These are phyloP conservation scores for Oostethus manadensis DNA, from an alignment of 2,113 vertebrate genomes.

Conservation along the genomic window DNA sequence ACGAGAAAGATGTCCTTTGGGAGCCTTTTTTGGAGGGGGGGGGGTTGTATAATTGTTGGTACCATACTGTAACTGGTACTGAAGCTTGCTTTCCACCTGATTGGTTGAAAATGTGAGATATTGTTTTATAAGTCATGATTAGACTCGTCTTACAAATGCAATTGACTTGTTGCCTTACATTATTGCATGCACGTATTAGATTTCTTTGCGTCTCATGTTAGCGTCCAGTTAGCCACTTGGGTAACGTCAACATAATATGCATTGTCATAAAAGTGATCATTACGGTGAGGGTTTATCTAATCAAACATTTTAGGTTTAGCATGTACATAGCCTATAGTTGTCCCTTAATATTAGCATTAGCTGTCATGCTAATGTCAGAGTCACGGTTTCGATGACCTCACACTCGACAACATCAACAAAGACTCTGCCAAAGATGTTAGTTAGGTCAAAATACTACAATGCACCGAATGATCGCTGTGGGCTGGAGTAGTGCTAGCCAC, in stretches of 20 bases:
- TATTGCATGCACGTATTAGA: background rate
- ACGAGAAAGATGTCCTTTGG: slow-evolving; percentile 8
- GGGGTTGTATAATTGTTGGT: slow-evolving; percentile 8
- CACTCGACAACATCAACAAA: too few relatives aligned
- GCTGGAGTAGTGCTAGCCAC: too few relatives aligned
- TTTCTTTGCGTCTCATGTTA: background rate
- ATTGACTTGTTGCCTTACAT: background rate
- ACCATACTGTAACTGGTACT: slow-evolving; percentile 16
- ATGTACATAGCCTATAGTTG: too few relatives aligned
- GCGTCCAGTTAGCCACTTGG: background rate
- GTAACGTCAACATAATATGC: background rate
- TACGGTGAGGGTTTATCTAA: too few relatives aligned
- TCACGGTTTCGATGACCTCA: too few relatives aligned
- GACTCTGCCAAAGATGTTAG: too few relatives aligned
- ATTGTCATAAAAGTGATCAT: too few relatives aligned
- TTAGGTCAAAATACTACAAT: too few relatives aligned
- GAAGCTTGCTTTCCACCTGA: slow-evolving; percentile 28
- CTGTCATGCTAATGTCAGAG: too few relatives aligned
- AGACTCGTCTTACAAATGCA: background rate
- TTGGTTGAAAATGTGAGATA: slow-evolving; percentile 18
- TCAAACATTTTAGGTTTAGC: too few relatives aligned
- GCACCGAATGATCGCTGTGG: too few relatives aligned
- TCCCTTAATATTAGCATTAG: too few relatives aligned
- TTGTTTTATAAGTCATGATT: background rate
- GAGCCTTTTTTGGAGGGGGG: slow-evolving; percentile 5